phyloP scores from a whole-genome alignment of 2,888 invertebrate species.

The Diplolepis rosae region DNA sequence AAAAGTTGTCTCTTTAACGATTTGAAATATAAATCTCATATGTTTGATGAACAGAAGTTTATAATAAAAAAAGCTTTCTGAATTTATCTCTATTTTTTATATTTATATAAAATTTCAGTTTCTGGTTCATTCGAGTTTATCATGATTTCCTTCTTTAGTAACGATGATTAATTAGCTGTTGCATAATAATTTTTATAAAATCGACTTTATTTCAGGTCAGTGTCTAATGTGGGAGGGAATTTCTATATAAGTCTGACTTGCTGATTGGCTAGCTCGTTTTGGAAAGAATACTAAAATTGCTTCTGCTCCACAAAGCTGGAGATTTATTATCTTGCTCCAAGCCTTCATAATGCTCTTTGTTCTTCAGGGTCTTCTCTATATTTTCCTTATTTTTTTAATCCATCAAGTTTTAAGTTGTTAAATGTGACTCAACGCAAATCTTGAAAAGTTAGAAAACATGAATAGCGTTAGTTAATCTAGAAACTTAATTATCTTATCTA shows the following conservation, averaged over 20 bases:
- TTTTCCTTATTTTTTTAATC: not conserved
- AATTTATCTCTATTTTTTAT: not conserved
- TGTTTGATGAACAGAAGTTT: too few relatives aligned
- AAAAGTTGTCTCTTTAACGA: too few relatives aligned
- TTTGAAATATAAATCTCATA: too few relatives aligned
- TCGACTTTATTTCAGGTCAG: not conserved
- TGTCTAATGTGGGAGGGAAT: not conserved
- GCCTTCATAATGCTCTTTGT: conserved; percentile 1
- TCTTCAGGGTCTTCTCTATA: not conserved
- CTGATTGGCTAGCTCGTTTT: not conserved
- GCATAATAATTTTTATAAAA: not conserved
- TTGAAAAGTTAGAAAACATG: too few relatives aligned
- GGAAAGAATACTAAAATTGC: not conserved
- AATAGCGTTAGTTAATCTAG: too few relatives aligned
- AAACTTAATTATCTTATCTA: too few relatives aligned
- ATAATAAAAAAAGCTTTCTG: not conserved
- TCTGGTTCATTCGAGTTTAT: not conserved
- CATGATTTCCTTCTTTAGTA: not conserved
- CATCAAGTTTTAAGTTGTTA: too few relatives aligned
- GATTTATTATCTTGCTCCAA: not conserved
- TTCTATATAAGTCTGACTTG: not conserved
- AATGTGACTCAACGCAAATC: too few relatives aligned
- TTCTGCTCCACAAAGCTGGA: not conserved
- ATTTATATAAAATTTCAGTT: not conserved
- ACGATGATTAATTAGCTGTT: not conserved